phyloP scores from a whole-genome alignment of 2,888 invertebrate species.

The Stenotaenia linearis region DNA sequence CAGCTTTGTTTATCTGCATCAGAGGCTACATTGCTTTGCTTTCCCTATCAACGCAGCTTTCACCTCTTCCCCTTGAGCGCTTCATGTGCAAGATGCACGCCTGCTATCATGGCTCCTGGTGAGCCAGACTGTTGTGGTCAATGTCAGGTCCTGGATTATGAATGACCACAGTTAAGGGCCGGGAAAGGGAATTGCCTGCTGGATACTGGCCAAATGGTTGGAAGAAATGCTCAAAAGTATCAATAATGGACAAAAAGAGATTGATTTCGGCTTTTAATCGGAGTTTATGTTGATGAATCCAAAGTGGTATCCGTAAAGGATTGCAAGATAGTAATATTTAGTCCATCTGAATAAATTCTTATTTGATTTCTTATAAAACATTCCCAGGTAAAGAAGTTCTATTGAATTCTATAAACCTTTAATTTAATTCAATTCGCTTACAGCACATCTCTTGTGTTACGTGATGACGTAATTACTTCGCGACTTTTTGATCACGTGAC shows the following conservation, averaged over 20 bases:
- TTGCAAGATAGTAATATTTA: no score
- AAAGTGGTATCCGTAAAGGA: no score
- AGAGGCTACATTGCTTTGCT: not conserved
- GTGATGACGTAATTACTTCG: no score
- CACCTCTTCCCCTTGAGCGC: slow-evolving; percentile 11
- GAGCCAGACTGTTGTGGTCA: not conserved
- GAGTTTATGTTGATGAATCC: not conserved
- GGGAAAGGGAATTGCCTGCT: not conserved
- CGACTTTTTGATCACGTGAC: no score
- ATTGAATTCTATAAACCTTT: no score
- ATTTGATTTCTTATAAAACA: no score
- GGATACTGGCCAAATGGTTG: not conserved
- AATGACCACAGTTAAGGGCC: slow-evolving; percentile 3
- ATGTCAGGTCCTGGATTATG: slow-evolving; percentile 6
- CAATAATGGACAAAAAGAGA: not conserved
- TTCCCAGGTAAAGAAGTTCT: no score
- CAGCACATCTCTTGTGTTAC: no score
- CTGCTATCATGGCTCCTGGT: not conserved
- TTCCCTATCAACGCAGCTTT: not conserved
- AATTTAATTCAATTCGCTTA: no score
- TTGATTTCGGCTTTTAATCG: not conserved
- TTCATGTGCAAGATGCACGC: not conserved
- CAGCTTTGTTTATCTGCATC: not conserved
- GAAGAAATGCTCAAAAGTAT: not conserved
- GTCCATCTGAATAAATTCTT: no score